Conservation (phyloP, 2,797 vertebrate genomes). For the Ptychadena robeensis region DNA sequence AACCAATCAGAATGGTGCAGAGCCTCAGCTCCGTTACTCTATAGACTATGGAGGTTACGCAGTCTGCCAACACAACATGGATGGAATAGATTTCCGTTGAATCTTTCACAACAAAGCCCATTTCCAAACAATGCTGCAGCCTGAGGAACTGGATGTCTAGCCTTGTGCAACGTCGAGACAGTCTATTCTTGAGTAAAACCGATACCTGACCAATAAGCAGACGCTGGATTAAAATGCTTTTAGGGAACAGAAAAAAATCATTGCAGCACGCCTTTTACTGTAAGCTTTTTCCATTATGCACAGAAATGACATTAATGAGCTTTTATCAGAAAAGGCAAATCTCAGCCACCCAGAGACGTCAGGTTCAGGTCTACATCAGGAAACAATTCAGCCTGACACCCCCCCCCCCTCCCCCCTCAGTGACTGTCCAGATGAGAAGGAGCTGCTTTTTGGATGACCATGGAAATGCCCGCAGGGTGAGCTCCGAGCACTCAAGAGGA, state of each 20-base stretch:
- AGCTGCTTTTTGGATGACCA: too few species aligned
- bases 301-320: not conserved
- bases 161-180: constrained; percentile 23
- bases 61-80: constrained; percentile 10
- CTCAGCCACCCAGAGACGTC: not conserved
- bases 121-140: not conserved
- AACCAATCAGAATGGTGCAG: not conserved
- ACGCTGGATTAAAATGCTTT: not conserved
- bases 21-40: not conserved
- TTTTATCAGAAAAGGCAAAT: not conserved
- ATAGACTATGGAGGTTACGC: not conserved
- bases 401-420: too few species aligned
- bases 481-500: not conserved
- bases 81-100: constrained; percentile 22
- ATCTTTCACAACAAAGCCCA: not conserved
- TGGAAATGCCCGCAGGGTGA: not conserved
- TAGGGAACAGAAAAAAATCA: not conserved
- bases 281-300: not conserved
- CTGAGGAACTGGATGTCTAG: constrained; percentile 14
- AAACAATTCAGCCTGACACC: not conserved
- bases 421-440: too few species aligned
- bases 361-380: not conserved
- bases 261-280: not conserved
- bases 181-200: not conserved
- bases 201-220: constrained; percentile 1